phyloP scores from a whole-genome alignment of 2,888 invertebrate species.

The Drosophila formosana region DNA sequence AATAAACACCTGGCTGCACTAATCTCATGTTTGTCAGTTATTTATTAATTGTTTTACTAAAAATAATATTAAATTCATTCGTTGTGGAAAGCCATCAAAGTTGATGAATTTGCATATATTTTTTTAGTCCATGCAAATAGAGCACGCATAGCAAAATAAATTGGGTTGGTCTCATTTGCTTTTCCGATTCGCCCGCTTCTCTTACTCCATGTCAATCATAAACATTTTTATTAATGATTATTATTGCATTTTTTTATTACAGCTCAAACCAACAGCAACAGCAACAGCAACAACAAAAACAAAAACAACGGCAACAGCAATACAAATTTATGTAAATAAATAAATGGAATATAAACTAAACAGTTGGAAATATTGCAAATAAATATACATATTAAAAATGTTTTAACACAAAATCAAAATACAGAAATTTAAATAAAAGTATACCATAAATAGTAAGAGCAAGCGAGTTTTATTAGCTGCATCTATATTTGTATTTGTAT shows the following conservation, averaged over 20 bases:
- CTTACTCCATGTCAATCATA: neutral
- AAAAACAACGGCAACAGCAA: conserved; percentile 8
- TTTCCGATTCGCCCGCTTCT: neutral
- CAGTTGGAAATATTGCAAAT: conserved; percentile 11
- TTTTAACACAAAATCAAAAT: conserved; percentile 25
- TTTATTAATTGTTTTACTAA: neutral
- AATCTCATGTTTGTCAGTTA: neutral
- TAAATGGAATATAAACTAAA: conserved; percentile 12
- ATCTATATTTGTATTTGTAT: conserved; percentile 30
- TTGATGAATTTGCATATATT: conserved; percentile 37
- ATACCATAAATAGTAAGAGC: conserved; percentile 37
- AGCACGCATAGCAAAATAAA: conserved; percentile 21
- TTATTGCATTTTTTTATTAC: conserved; percentile 23
- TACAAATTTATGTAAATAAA: conserved; percentile 24
- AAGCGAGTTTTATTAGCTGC: conserved; percentile 26
- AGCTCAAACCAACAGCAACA: conserved; percentile 23
- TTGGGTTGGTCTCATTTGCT: conserved; percentile 15
- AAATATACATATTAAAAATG: neutral
- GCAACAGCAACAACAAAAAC: conserved; percentile 16
- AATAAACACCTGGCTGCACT: neutral
- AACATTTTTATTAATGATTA: conserved; percentile 4
- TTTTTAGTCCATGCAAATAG: conserved; percentile 18
- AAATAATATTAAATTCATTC: neutral
- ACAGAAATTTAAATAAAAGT: conserved; percentile 17
- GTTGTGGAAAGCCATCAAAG: conserved; percentile 7